These are phyloP conservation scores for Drosophila demipolita DNA, from an alignment of 2,888 invertebrate genomes.

Conservation along the genomic window DNA sequence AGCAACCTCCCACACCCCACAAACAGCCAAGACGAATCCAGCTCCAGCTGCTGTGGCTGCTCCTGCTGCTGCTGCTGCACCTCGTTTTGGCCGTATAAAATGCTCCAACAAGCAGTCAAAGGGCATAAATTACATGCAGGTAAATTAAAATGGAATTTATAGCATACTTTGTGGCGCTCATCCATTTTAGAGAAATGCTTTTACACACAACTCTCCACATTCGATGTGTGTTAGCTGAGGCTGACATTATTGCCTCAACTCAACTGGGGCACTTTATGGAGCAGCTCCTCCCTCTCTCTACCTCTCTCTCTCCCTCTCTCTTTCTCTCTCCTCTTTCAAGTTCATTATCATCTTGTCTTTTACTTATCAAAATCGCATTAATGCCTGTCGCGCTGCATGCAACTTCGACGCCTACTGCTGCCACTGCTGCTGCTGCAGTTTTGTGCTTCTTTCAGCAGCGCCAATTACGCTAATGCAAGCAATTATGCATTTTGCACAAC, in stretches of 20 bases:
- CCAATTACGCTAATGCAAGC: constrained; percentile 78
- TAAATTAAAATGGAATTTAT: constrained; percentile 83
- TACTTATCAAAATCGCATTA: constrained; percentile 43
- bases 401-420: constrained; percentile 16
- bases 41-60: constrained; percentile 16
- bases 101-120: constrained; percentile 80
- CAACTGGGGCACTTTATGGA: neutral
- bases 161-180: constrained; percentile 78
- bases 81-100: constrained; percentile 45
- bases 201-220: constrained; percentile 12
- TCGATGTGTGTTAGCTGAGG: constrained; percentile 6
- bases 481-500: constrained; percentile 74
- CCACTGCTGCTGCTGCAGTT: constrained; percentile 14
- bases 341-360: constrained; percentile 30
- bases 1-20: neutral
- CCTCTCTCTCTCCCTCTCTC: neutral
- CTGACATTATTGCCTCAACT: constrained; percentile 29
- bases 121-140: constrained; percentile 82
- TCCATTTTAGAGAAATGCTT: constrained; percentile 67
- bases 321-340: constrained; percentile 4
- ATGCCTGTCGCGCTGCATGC: constrained; percentile 21
- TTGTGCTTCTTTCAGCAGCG: constrained; percentile 51
- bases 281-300: neutral
- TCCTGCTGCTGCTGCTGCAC: constrained; percentile 25
- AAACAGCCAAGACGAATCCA: neutral